Percentiles rank a stretch among this genome's conserved stretches.
Conservation (phyloP, 2,797 vertebrate genomes). For the Ciconia nigra region DNA sequence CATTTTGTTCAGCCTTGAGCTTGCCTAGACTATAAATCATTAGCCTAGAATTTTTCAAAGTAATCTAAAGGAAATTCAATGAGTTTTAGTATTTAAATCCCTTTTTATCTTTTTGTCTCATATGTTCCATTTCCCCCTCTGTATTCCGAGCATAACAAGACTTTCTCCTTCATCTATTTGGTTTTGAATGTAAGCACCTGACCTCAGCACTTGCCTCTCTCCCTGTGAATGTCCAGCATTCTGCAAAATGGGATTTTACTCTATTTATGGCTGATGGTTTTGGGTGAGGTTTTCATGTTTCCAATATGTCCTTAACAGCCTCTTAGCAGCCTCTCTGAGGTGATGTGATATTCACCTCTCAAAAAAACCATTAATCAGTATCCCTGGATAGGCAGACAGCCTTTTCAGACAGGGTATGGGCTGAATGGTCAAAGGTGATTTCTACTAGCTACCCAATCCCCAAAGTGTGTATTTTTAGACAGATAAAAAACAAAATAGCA, state of each 20-base stretch:
- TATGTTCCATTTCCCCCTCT: background rate
- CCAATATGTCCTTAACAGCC: too few relatives aligned
- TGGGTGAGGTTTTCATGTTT: background rate
- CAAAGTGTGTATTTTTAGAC: background rate
- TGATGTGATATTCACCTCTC: background rate
- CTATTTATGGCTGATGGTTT: background rate
- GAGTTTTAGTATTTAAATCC: background rate
- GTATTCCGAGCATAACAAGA: accelerated
- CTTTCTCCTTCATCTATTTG: background rate
- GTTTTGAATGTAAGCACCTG: accelerated
- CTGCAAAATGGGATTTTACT: background rate
- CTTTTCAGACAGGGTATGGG: background rate
- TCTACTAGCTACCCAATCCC: background rate
- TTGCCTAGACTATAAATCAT: background rate
- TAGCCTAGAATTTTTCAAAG: background rate
- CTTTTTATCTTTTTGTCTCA: accelerated
- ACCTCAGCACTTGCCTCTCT: background rate
- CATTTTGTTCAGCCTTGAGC: background rate
- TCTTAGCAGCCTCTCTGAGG: background rate
- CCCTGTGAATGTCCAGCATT: too few relatives aligned
- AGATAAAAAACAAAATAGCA: background rate
- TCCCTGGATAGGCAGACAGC: background rate
- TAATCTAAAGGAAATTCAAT: background rate
- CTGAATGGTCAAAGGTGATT: background rate
- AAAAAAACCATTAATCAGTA: background rate